Evolutionary conservation across 2,113 vertebrate species (phyloP), one percentile per base, ranked within the genome.

Genomic region (Ptilonorhynchus violaceus): DNA sequence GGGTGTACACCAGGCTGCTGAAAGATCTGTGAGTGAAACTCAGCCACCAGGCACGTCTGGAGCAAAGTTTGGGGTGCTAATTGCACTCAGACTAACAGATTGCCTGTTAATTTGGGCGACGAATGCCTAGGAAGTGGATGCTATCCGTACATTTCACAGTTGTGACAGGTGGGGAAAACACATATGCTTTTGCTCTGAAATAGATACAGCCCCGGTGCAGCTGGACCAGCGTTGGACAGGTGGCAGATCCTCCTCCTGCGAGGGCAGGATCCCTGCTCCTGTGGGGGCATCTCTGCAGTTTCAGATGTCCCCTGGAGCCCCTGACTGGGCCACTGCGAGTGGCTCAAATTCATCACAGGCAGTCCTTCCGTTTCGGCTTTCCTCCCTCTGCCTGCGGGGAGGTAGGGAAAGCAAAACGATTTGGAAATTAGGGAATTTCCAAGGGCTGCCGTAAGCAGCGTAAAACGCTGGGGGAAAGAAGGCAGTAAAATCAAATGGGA

Each of bases 31-130:
- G 50, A 83, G 62, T 24, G 73, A 55, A 85, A 53, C 30, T 72
- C 58, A 49, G 53, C 82, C 31, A 10, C 49, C 35, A 58, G 66
- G 56, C 68, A n/a, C 0, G 33, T 44, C 62, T 92, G 85, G 30
- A 68, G 66, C 22, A 12, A 78, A 88, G 74, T 64, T 95, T 37
- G 62, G 85, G 88, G 92, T 94, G 92, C 82, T 95, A 95, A 97
- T 92, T 96, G 47, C 81, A 70, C 88, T 55, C 92, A 88, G 85
- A 66, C 93, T 95, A 93, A 88, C 93, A 90, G 85, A 84, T 90
- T 97, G 70, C 58, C 82, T 92, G 90, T 93, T 96, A 92, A 95
- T 94, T 83, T 76, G 75, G 68, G 94, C 4, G 41, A 56, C 4
- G 3, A 96, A 76, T 92, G 88, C 85, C 85, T 93, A 33, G 75